A percentile compares a stretch with the other conserved stretches of the same genome.
Conservation (phyloP, 1,140 invertebrate genomes). For the Zophobas atratus region DNA sequence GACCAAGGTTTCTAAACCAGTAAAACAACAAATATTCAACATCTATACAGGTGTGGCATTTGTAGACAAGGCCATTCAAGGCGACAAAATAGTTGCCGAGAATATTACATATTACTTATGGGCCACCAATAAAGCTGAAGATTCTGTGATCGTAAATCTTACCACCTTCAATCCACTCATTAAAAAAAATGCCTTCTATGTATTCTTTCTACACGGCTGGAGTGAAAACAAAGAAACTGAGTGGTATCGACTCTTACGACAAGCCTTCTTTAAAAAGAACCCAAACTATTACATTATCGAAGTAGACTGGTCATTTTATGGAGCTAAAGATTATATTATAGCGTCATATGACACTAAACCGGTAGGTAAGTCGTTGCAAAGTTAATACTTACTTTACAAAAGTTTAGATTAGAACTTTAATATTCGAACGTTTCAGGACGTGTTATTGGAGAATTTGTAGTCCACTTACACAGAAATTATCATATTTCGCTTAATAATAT, state of each 20-base stretch:
- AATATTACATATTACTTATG: no score
- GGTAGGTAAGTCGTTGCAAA: constrained; percentile 62
- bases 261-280: constrained; percentile 70
- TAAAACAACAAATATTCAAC: no score
- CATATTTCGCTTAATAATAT: constrained; percentile 68
- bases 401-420: not conserved
- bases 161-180: no score
- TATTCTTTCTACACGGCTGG: constrained; percentile 73
- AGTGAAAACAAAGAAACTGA: constrained; percentile 64
- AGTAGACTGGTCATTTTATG: constrained; percentile 76
- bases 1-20: no score
- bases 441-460: constrained; percentile 64
- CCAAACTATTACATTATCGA: constrained; percentile 76
- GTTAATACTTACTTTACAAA: not conserved
- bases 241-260: constrained; percentile 66
- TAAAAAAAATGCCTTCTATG: not conserved
- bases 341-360: constrained; percentile 62
- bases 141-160: no score
- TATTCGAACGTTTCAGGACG: constrained; percentile 52
- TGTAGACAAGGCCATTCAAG: no score
- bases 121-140: no score
- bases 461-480: constrained; percentile 61
- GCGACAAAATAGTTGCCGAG: no score
- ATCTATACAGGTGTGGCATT: no score
- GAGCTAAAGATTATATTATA: constrained; percentile 67